Base-by-base conservation (phyloP, 2,888 invertebrate species). In the Ornithoptera priamus region DNA sequence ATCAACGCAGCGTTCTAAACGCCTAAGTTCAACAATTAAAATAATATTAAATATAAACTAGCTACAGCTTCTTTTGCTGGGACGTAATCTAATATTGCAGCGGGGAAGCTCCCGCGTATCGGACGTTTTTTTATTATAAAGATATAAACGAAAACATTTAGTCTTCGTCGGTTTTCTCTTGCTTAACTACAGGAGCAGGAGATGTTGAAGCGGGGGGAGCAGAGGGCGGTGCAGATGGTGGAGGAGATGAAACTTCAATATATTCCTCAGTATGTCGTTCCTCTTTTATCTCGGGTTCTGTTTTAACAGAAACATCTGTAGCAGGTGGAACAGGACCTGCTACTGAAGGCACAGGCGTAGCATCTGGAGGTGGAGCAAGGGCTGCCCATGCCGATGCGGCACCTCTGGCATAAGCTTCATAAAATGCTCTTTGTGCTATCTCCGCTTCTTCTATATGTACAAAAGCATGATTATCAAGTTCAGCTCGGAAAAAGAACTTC, bases 401-500 rank as follows among this genome's bases (percentile, higher is more conserved):
- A 0, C 91, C 91, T 46, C 92, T 81, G 0, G 92, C 91, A 65
- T 91, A 92, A 1, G 92, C 92, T 67, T 92, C 91, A 65, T 92
- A 92, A 70, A 92, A 92, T 17, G 90, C 92, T 69, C 92, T 81
- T 72, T 92, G 92, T 4, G 92, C 91, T 65, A 93, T 84, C 76
- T 92, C 92, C 0, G 91, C 92, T 73, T 94, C 94, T 73, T 93
- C 93, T 5, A 93, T 78, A 74, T 94, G 94, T 18, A 93, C 93
- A 65, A 94, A 93, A 15, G 94, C 93, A 83, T 99, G 99, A 83
- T 98, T 98, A 78, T 98, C 97, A 5, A 98, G 88, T 83, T 99
- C 98, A 0, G 97, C 96, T 50, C 97, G 94, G 92, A 98, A 98
- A 90, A 97, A 98, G 89, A 97, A 99, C 77, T 96, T 96, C 74